Conservation (phyloP, 1,140 invertebrate genomes). For the Mylabris phalerata region DNA sequence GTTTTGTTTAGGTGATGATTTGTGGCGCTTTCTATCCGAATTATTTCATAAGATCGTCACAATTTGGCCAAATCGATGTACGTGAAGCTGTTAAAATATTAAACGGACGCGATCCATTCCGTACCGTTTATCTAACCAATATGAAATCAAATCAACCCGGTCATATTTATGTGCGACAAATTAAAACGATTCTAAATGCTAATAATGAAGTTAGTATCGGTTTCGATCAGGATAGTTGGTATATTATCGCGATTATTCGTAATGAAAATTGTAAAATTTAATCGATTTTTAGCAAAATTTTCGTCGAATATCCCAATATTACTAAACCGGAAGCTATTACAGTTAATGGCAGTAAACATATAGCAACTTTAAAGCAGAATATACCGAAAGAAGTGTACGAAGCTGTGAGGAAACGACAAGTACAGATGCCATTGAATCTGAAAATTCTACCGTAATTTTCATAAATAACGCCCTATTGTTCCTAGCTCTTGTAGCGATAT, state of each 20-base stretch:
- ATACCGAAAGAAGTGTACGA: constrained; percentile 68
- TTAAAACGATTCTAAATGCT: background rate
- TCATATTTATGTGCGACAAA: constrained; percentile 26
- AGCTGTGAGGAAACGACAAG: constrained; percentile 64
- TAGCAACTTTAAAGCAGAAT: constrained; percentile 49
- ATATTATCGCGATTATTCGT: background rate
- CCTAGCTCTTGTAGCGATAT: no score
- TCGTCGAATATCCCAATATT: constrained; percentile 52
- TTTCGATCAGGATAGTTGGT: constrained; percentile 53
- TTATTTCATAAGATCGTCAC: constrained; percentile 62
- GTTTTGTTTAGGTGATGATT: constrained; percentile 32
- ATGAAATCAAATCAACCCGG: constrained; percentile 64
- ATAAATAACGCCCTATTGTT: background rate
- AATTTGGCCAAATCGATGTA: constrained; percentile 43
- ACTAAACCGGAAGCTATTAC: constrained; percentile 20
- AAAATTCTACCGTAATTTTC: constrained; percentile 48
- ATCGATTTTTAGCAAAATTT: constrained; percentile 44
- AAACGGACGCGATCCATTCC: constrained; percentile 63
- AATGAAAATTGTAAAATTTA: background rate
- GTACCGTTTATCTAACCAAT: constrained; percentile 64
- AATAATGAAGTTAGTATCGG: constrained; percentile 49
- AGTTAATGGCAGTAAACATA: constrained; percentile 26
- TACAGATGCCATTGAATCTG: constrained; percentile 46
- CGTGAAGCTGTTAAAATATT: constrained; percentile 58
- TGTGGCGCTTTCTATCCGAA: constrained; percentile 88